Percentiles rank a stretch among this genome's conserved stretches.
phyloP scores from a whole-genome alignment of 2,797 vertebrate species.

The Notamacropus eugenii region DNA sequence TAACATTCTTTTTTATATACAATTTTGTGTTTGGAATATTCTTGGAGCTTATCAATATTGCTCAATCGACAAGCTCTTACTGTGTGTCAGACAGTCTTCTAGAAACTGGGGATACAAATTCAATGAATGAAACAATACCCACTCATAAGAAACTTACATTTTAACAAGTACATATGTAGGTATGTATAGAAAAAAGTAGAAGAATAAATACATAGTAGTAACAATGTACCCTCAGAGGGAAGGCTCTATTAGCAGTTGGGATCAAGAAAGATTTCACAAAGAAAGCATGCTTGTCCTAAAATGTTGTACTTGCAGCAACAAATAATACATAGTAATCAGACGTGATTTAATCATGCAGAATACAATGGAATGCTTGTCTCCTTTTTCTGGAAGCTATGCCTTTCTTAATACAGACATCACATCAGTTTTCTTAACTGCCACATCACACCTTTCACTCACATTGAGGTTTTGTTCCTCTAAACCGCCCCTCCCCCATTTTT shows the following conservation, averaged over 20 bases:
- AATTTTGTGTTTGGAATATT: neutral
- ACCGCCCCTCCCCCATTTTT: neutral
- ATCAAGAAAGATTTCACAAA: neutral
- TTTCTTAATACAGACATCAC: neutral
- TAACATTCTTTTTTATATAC: neutral
- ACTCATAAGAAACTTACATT: neutral
- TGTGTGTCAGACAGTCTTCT: neutral
- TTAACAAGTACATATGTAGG: neutral
- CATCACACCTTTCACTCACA: neutral
- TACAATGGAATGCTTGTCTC: neutral
- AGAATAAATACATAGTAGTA: neutral
- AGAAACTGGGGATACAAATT: neutral
- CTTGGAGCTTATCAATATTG: neutral
- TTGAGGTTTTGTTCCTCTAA: neutral
- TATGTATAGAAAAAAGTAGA: neutral
- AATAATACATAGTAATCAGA: neutral
- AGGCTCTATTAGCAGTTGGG: neutral
- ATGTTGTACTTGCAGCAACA: neutral
- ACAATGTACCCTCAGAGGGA: neutral
- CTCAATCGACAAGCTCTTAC: neutral
- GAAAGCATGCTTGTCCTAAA: neutral
- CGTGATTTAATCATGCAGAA: neutral
- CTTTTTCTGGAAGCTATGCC: neutral
- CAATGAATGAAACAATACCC: neutral
- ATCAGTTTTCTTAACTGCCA: neutral